Conservation (phyloP, 2,888 invertebrate genomes). For the Auanema sp. region DNA sequence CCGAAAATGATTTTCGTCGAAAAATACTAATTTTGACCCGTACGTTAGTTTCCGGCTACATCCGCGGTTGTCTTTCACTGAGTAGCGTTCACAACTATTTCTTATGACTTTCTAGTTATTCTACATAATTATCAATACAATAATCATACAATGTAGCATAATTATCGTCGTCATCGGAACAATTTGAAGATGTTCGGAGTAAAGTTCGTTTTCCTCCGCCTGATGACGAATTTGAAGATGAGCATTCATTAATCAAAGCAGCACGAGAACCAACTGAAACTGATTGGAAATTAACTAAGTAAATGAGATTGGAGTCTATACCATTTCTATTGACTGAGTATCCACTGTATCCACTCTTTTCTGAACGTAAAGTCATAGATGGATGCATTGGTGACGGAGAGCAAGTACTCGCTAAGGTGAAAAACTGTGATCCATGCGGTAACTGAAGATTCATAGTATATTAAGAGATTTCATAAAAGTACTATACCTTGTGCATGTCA, state of each 20-base stretch:
- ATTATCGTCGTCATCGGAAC: slow-evolving; percentile 48
- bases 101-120: not conserved
- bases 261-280: slow-evolving; percentile 49
- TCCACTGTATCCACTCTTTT: slow-evolving; percentile 45
- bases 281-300: not conserved
- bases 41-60: too few relatives aligned
- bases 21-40: too few relatives aligned
- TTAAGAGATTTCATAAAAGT: not conserved
- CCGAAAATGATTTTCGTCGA: too few relatives aligned
- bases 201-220: slow-evolving; percentile 41
- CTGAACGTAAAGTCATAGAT: slow-evolving; percentile 40
- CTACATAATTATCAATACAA: slow-evolving; percentile 2
- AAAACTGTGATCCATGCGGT: slow-evolving; percentile 25
- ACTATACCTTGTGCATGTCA: slow-evolving; percentile 18
- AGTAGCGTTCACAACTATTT: too few relatives aligned
- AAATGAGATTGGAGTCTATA: slow-evolving; percentile 5
- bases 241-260: slow-evolving; percentile 48
- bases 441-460: not conserved
- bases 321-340: slow-evolving; percentile 43
- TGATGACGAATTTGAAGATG: slow-evolving; percentile 36
- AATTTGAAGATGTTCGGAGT: slow-evolving; percentile 35
- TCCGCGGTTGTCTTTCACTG: too few relatives aligned
- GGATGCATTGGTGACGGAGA: slow-evolving; percentile 29
- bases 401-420: slow-evolving; percentile 24
- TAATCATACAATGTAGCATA: slow-evolving; percentile 63